Evolutionary conservation across 2,888 invertebrate species (phyloP).

Genomic region (Acronicta alni): DNA sequence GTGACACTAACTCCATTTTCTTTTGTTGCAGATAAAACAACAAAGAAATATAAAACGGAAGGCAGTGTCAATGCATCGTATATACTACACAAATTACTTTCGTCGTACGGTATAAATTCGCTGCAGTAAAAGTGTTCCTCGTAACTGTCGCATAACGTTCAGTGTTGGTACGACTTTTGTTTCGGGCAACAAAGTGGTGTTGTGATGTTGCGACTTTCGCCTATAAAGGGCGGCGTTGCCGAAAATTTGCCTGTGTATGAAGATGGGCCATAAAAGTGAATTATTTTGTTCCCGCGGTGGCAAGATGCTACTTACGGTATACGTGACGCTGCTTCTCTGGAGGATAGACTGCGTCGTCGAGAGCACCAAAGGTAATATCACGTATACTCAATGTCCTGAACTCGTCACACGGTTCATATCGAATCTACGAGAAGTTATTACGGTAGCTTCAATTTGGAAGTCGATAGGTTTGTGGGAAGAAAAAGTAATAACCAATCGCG

Average conservation of each 20-base stretch:
- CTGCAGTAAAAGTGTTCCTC: constrained; percentile 60
- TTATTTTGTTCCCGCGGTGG: constrained; percentile 68
- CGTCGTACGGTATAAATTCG: constrained; percentile 56
- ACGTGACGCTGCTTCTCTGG: constrained; percentile 81
- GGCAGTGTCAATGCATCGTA: constrained; percentile 62
- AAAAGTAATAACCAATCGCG: constrained; percentile 57
- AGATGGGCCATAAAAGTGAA: constrained; percentile 79
- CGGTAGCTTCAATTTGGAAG: constrained; percentile 50
- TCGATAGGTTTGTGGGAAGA: constrained; percentile 44
- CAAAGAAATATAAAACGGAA: constrained; percentile 49
- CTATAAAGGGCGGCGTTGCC: constrained; percentile 75
- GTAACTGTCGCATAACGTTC: constrained; percentile 64
- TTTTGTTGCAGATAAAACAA: constrained; percentile 68
- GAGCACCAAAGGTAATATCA: constrained; percentile 82
- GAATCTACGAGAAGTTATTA: constrained; percentile 48
- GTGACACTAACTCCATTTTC: constrained; percentile 47
- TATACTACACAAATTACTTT: constrained; percentile 60
- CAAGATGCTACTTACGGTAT: constrained; percentile 83
- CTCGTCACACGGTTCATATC: constrained; percentile 45
- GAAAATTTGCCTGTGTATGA: constrained; percentile 77
- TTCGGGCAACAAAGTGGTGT: constrained; percentile 69
- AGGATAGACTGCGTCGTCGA: constrained; percentile 83
- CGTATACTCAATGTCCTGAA: constrained; percentile 49
- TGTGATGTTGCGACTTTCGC: constrained; percentile 81
- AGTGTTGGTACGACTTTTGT: constrained; percentile 66